A percentile compares a stretch with the other conserved stretches of the same genome.
Conservation (phyloP, 2,113 vertebrate species). For the Hucho hucho region DNA sequence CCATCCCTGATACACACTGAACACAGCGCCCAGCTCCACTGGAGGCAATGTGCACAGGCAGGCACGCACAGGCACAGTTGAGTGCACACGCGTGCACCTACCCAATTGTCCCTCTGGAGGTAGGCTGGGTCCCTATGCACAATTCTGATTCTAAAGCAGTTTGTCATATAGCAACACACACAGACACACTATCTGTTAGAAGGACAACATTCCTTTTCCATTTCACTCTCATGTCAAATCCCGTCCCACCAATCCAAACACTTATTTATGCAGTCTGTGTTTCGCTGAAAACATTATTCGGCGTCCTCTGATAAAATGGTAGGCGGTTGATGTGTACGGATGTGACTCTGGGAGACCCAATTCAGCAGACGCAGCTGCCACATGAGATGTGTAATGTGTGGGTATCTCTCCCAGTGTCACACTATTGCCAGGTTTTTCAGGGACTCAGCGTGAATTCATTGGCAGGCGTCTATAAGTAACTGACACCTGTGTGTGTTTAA, state of each 20-base stretch:
- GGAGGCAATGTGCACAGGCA: not conserved
- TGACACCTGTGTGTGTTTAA: conserved; percentile 3
- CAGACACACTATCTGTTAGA: conserved; percentile 10
- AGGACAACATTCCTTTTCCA: not conserved
- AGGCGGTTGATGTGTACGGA: not conserved
- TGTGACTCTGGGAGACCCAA: not conserved
- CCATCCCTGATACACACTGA: not conserved
- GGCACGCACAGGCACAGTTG: not conserved
- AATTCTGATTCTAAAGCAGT: not conserved
- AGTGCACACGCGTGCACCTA: not conserved
- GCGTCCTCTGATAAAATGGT: not conserved
- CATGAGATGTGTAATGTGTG: conserved; percentile 1
- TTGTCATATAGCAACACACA: conserved; percentile 11
- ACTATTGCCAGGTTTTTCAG: conserved; percentile 3
- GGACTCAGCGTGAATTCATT: conserved; percentile 5
- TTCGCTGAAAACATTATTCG: not conserved
- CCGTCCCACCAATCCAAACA: not conserved
- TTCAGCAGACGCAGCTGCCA: conserved; percentile 7
- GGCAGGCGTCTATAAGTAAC: not conserved
- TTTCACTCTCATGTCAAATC: conserved; percentile 13
- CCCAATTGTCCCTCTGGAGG: conserved; percentile 1
- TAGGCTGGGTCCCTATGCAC: not conserved
- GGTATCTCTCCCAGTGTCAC: conserved; percentile 6
- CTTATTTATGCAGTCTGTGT: not conserved
- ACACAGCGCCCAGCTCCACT: not conserved